These are phyloP conservation scores for Globodera rostochiensis DNA, from an alignment of 1,140 invertebrate genomes.

Conservation along the genomic window DNA sequence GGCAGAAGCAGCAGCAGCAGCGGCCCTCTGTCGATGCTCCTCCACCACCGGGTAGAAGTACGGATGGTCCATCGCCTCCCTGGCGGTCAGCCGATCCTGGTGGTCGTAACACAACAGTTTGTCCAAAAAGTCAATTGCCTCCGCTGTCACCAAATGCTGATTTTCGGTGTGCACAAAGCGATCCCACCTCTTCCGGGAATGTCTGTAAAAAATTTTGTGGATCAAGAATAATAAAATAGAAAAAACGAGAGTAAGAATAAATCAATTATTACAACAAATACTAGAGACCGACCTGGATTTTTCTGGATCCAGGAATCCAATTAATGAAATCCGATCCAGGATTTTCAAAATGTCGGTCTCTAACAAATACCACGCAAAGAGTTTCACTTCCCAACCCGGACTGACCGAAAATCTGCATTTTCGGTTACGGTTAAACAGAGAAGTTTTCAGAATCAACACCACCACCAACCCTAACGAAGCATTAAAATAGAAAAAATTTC, in stretches of 20 bases:
- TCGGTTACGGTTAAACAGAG: too few relatives aligned
- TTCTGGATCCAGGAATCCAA: too few relatives aligned
- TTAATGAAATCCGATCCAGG: too few relatives aligned
- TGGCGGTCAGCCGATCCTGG: constrained; percentile 92
- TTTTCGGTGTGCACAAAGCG: constrained; percentile 98
- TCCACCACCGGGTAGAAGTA: constrained; percentile 76
- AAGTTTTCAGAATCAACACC: too few relatives aligned
- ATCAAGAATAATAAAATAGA: too few relatives aligned
- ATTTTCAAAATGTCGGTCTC: too few relatives aligned
- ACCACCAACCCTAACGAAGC: too few relatives aligned
- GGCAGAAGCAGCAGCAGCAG: constrained; percentile 30
- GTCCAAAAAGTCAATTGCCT: constrained; percentile 98
- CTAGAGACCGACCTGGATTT: constrained; percentile 3
- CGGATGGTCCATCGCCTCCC: constrained; percentile 98
- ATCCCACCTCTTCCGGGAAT: constrained; percentile 99
- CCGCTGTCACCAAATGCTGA: constrained; percentile 94
- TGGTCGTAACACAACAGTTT: constrained; percentile 97
- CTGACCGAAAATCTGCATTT: too few relatives aligned
- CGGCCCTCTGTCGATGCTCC: constrained; percentile 31
- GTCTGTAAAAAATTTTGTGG: constrained; percentile 71
- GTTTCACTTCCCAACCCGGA: too few relatives aligned
- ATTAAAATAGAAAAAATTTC: constrained; percentile 30
- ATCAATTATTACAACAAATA: too few relatives aligned
- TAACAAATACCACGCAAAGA: too few relatives aligned
- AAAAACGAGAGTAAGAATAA: too few relatives aligned